Evolutionary conservation across 92 coral and sea anemone species (phyloP), one percentile per base, ranked within the genome.

Genomic region (Metridium senile): DNA sequence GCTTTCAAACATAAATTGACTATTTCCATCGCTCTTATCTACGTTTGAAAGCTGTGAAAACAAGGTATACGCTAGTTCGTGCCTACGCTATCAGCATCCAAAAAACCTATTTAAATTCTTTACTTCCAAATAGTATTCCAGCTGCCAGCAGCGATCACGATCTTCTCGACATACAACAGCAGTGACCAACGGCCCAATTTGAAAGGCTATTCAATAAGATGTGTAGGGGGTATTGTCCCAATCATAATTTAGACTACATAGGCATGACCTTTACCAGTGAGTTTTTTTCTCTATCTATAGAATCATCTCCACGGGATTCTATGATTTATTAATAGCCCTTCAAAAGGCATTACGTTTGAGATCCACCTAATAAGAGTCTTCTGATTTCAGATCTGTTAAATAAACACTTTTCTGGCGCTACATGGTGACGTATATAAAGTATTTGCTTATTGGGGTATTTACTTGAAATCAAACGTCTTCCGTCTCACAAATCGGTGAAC

Each of bases 301-400:
- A 54, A n/a, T 17, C 26, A 54, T 54, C 61, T 54, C 26, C 6
- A 4, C 23, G 61, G 26, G 61, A 54, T 54, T 9, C 8, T 54
- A 54, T 22, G 61, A 4, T 39, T 39, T 39, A 54, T 54, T 54
- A 9, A 17, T 17, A 17, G 61, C 2, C 3, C 3, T 54, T 54
- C 8, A 22, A 54, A 54, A 22, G 26, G 61, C 9, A 54, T 54
- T 54, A 54, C 61, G 23, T 17, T 22, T 54, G 9, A 9, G 26
- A 22, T 17, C 52, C 52, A 45, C 8, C 61, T 54, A 17, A 54
- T 54, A 22, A 4, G 23, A 22, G 61, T 2, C 3, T 54, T 4
- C 49, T 54, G 61, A 54, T 54, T 54, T 54, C 61, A 54, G 61
- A 54, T 17, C 9, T 54, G 61, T 54, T 54, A 54, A 54, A 22